phyloP scores from a whole-genome alignment of 1,140 invertebrate species.

The Centruroides sculpturatus region DNA sequence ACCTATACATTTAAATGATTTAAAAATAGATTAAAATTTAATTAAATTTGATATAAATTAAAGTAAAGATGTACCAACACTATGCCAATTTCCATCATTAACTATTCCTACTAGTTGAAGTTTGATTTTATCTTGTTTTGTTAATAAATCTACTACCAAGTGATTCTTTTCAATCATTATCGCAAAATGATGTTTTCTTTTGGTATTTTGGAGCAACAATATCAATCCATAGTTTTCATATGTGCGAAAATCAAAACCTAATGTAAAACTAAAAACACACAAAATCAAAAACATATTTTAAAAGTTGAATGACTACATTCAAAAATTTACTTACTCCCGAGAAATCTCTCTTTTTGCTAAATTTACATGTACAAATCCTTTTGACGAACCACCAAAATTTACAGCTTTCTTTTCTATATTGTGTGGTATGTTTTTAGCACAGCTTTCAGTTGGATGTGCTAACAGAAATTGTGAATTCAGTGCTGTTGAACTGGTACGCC shows the following conservation, averaged over 20 bases:
- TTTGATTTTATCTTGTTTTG: constrained; percentile 39
- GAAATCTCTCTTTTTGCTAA: constrained; percentile 10
- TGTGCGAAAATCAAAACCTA: constrained; percentile 64
- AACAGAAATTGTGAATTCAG: constrained; percentile 7
- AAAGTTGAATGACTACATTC: neutral
- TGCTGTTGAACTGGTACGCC: constrained; percentile 35
- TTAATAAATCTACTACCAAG: constrained; percentile 44
- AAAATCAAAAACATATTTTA: neutral
- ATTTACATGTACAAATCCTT: constrained; percentile 48
- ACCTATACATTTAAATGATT: neutral
- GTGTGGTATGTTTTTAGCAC: constrained; percentile 47
- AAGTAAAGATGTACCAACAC: constrained; percentile 27
- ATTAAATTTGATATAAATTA: neutral
- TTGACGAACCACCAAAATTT: constrained; percentile 64
- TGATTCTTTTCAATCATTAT: constrained; percentile 54
- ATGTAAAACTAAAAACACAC: constrained; percentile 36
- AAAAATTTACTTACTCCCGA: constrained; percentile 7
- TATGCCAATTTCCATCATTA: constrained; percentile 74
- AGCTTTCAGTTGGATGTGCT: constrained; percentile 14
- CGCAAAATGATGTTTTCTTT: constrained; percentile 46
- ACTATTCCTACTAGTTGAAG: constrained; percentile 44
- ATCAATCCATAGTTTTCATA: constrained; percentile 70
- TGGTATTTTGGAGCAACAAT: constrained; percentile 40
- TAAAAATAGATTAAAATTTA: neutral
- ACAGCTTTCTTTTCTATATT: constrained; percentile 60